Conservation (phyloP, 2,888 invertebrate genomes). For the Didymodactylos carnosus region DNA sequence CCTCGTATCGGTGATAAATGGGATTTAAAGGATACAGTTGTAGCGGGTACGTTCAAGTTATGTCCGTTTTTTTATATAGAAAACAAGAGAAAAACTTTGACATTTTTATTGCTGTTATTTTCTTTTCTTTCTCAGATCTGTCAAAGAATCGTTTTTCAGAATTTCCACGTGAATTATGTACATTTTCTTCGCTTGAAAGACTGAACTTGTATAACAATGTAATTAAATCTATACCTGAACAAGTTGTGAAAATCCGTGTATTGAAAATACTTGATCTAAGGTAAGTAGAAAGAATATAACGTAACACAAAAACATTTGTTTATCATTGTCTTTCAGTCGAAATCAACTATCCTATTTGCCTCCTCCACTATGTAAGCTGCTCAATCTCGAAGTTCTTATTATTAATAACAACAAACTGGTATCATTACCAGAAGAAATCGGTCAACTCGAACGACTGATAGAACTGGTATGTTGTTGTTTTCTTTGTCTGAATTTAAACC, state of each 20-base stretch:
- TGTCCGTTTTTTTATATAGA: too few relatives aligned
- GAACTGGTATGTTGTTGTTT: slow-evolving; percentile 43
- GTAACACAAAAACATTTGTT: too few relatives aligned
- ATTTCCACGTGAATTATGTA: slow-evolving; percentile 67
- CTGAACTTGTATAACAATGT: slow-evolving; percentile 72
- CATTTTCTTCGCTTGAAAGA: slow-evolving; percentile 66
- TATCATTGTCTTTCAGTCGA: too few relatives aligned
- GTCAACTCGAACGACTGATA: slow-evolving; percentile 51
- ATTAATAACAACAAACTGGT: slow-evolving; percentile 66
- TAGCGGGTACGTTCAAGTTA: slow-evolving; percentile 63
- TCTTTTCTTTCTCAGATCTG: slow-evolving; percentile 42
- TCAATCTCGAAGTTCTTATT: slow-evolving; percentile 47
- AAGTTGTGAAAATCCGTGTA: background rate
- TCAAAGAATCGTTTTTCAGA: slow-evolving; percentile 70
- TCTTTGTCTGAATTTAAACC: too few relatives aligned
- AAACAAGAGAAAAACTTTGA: background rate
- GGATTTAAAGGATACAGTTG: slow-evolving; percentile 69
- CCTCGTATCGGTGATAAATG: slow-evolving; percentile 53
- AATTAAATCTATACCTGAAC: slow-evolving; percentile 62
- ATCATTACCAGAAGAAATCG: slow-evolving; percentile 68
- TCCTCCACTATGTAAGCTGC: slow-evolving; percentile 66
- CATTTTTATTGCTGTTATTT: background rate
- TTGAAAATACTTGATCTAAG: background rate
- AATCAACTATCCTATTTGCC: slow-evolving; percentile 71
- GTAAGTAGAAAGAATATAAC: too few relatives aligned